phyloP scores from a whole-genome alignment of 2,113 vertebrate species.

The Colius striatus region DNA sequence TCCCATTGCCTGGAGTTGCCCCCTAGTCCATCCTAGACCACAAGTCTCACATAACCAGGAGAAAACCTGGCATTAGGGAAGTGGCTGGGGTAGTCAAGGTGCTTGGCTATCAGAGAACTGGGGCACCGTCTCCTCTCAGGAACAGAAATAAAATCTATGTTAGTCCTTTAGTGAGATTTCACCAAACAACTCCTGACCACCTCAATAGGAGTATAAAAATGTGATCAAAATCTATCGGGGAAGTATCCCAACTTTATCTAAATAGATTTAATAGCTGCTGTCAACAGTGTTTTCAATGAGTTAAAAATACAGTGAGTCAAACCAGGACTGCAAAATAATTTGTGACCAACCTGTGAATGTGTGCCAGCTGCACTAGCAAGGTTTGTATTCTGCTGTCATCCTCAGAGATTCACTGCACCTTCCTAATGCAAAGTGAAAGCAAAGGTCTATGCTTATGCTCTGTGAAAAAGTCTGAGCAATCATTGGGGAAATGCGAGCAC shows the following conservation, averaged over 20 bases:
- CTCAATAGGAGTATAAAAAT: neutral
- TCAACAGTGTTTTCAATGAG: neutral
- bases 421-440: neutral
- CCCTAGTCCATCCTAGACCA: neutral
- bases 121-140: fast-evolving
- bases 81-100: neutral
- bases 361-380: neutral
- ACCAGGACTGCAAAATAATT: neutral
- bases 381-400: neutral
- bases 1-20: neutral
- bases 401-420: neutral
- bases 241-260: neutral
- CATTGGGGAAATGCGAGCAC: neutral
- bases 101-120: too few species aligned
- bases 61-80: neutral
- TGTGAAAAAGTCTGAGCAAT: neutral
- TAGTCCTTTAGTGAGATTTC: neutral
- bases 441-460: neutral
- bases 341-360: neutral
- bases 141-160: neutral
- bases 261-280: neutral
- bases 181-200: neutral
- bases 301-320: neutral
- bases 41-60: neutral
- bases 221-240: neutral